Evolutionary conservation across 2,888 invertebrate species (phyloP).

Genomic region (Drosophila rubida): DNA sequence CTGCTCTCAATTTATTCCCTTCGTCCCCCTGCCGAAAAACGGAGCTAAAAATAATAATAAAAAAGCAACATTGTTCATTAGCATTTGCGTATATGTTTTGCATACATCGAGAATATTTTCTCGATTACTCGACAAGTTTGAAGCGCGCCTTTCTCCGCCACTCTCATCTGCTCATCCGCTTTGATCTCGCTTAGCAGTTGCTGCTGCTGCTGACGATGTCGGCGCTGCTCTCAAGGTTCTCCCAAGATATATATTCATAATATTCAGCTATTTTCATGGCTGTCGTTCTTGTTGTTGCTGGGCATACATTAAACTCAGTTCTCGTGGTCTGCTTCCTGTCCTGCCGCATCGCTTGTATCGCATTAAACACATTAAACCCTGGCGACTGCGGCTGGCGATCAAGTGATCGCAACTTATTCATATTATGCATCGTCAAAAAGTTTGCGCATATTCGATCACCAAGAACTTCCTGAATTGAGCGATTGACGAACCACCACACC

Average conservation of each 20-base stretch:
- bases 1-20: neutral
- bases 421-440: constrained; percentile 50
- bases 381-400: constrained; percentile 39
- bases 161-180: neutral
- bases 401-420: constrained; percentile 63
- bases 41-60: neutral
- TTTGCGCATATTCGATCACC: constrained; percentile 46
- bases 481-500: constrained; percentile 11
- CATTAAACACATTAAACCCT: constrained; percentile 46
- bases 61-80: neutral
- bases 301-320: constrained; percentile 59
- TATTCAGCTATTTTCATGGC: constrained; percentile 43
- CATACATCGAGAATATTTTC: constrained; percentile 9
- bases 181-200: neutral
- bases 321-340: constrained; percentile 50
- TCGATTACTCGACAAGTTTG: constrained; percentile 17
- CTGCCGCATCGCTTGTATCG: constrained; percentile 28
- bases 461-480: constrained; percentile 56
- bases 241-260: constrained; percentile 32
- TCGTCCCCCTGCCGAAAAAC: too few species aligned
- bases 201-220: constrained; percentile 8
- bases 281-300: constrained; percentile 13
- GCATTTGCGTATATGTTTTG: constrained; percentile 11
- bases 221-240: constrained; percentile 35
- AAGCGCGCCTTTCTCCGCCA: constrained; percentile 6